Conservation (phyloP, 2,797 vertebrate species). For the Manis javanica region DNA sequence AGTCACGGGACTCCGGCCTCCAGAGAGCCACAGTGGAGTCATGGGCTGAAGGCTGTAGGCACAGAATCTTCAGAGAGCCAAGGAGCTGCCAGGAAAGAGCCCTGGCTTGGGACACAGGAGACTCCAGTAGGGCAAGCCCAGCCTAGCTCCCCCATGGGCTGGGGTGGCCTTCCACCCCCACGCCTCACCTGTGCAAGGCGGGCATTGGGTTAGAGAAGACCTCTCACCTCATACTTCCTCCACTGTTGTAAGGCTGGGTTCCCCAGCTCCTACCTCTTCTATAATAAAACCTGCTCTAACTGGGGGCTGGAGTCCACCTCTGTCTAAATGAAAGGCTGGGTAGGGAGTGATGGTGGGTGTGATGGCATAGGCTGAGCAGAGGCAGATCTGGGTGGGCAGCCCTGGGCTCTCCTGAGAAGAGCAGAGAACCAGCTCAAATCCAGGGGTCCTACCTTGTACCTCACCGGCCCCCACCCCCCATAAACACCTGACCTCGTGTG, state of each 20-base stretch:
- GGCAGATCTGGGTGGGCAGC: not conserved
- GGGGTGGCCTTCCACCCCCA: not conserved
- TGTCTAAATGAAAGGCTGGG: conserved; percentile 49
- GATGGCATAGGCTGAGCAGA: not conserved
- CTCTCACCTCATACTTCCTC: not conserved
- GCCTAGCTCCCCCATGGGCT: too few relatives aligned
- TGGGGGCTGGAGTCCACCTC: conserved; percentile 38
- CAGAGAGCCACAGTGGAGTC: not conserved
- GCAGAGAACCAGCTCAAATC: not conserved
- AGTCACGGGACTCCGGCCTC: not conserved
- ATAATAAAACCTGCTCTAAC: conserved; percentile 41
- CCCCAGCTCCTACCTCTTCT: not conserved
- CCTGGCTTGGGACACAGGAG: not conserved
- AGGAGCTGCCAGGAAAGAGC: not conserved
- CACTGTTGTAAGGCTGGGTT: not conserved
- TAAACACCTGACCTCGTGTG: not conserved
- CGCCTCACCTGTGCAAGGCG: not conserved
- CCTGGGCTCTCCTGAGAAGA: not conserved
- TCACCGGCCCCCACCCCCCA: too few relatives aligned
- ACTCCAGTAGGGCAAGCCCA: not conserved
- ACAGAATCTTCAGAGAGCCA: not conserved
- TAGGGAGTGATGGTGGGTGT: not conserved
- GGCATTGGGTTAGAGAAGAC: not conserved
- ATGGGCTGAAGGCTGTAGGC: not conserved
- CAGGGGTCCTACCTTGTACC: not conserved